phyloP scores from a whole-genome alignment of 2,113 vertebrate species.

The Pelodiscus sinensis region DNA sequence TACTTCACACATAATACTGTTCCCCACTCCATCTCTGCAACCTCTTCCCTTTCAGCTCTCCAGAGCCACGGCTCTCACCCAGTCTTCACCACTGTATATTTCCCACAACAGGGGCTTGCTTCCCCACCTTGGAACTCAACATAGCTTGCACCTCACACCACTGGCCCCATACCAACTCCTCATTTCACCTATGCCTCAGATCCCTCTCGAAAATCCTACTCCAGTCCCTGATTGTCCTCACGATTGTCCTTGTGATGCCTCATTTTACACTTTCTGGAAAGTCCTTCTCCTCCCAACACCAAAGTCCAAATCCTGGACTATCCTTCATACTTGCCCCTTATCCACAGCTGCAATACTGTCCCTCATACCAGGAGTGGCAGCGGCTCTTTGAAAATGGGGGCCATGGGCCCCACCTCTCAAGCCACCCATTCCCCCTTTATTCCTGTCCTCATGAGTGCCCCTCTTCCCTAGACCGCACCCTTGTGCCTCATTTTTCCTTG shows the following conservation, averaged over 20 bases:
- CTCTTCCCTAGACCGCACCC: no score
- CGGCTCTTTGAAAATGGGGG: no score
- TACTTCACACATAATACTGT: constrained; percentile 1
- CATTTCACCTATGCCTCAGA: background rate
- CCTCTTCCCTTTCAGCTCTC: accelerated
- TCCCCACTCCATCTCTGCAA: background rate
- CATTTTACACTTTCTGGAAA: background rate
- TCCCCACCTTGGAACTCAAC: background rate
- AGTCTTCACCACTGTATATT: background rate
- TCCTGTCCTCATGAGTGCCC: no score
- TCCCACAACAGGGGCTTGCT: background rate
- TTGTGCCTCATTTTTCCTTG: no score
- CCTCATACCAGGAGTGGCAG: background rate
- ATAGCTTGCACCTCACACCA: accelerated
- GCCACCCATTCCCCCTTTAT: no score
- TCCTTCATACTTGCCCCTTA: accelerated
- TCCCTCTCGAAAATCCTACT: accelerated
- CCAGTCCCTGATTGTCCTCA: background rate
- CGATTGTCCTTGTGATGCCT: accelerated
- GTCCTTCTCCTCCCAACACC: background rate
- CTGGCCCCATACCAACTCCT: accelerated
- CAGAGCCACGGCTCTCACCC: accelerated
- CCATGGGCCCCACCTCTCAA: no score
- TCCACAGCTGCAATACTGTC: accelerated
- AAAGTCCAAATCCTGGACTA: background rate